Percentiles rank a stretch among this genome's conserved stretches.
phyloP scores from a whole-genome alignment of 2,797 vertebrate species.

The Diplodus puntazzo region DNA sequence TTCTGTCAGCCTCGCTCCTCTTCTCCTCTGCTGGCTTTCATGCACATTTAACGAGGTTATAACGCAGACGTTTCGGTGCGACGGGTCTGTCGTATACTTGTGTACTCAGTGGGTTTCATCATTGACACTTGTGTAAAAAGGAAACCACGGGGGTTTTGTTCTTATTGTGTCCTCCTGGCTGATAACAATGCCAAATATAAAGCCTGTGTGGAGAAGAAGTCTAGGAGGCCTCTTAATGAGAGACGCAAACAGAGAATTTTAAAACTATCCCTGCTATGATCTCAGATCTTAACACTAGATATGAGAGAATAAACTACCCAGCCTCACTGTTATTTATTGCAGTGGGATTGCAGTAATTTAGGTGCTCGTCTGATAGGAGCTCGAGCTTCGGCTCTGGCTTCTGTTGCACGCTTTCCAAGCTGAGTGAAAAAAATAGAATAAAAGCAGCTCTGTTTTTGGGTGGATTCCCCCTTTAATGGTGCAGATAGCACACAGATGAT shows the following conservation, averaged over 20 bases:
- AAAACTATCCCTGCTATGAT: neutral
- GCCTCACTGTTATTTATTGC: constrained; percentile 5
- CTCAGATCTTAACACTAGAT: neutral
- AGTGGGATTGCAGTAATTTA: constrained; percentile 19
- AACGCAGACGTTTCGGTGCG: constrained; percentile 12
- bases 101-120: constrained; percentile 37
- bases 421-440: neutral
- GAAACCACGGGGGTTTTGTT: constrained; percentile 10
- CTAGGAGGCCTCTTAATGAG: constrained; percentile 15
- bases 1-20: constrained; percentile 52
- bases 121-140: constrained; percentile 17
- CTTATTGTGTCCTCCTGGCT: constrained; percentile 17
- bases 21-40: constrained; percentile 53
- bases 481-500: constrained; percentile 52
- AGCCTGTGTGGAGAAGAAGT: constrained; percentile 8
- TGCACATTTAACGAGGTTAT: constrained; percentile 67
- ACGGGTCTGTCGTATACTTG: constrained; percentile 21
- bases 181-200: constrained; percentile 17
- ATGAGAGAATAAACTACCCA: constrained; percentile 13
- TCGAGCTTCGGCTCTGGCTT: neutral
- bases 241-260: constrained; percentile 25
- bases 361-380: constrained; percentile 4
- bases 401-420: constrained; percentile 8
- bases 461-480: constrained; percentile 28
- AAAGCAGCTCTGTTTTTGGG: constrained; percentile 9